Conservation (phyloP, 2,888 invertebrate genomes). For the Criorhina ranunculi region DNA sequence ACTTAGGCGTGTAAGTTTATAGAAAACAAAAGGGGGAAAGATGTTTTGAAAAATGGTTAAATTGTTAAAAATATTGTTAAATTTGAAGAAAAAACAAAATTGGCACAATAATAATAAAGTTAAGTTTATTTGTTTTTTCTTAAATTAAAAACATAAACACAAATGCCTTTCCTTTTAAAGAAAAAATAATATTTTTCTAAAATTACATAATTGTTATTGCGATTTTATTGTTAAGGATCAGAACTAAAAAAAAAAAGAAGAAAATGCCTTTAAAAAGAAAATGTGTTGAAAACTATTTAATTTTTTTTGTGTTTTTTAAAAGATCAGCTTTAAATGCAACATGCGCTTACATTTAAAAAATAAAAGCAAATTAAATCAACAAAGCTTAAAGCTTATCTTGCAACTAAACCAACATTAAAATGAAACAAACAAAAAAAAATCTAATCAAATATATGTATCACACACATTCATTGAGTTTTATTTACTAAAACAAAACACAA, state of each 20-base stretch:
- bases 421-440: not conserved
- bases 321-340: conserved; percentile 45
- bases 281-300: not conserved
- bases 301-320: conserved; percentile 9
- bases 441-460: conserved; percentile 38
- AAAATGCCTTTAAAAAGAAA: conserved; percentile 58
- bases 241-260: not conserved
- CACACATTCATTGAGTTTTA: conserved; percentile 42
- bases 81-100: conserved; percentile 21
- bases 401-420: conserved; percentile 26
- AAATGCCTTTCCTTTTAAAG: conserved; percentile 26
- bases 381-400: conserved; percentile 46
- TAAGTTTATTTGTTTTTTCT: conserved; percentile 30
- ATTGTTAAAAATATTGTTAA: conserved; percentile 33
- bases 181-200: conserved; percentile 8
- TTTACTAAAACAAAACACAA: conserved; percentile 26
- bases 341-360: conserved; percentile 43
- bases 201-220: conserved; percentile 34
- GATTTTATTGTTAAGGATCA: conserved; percentile 23
- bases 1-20: conserved; percentile 2
- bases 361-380: conserved; percentile 1
- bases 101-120: conserved; percentile 49
- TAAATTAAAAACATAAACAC: not conserved
- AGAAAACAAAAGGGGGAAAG: conserved; percentile 1
- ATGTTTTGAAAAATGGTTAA: conserved; percentile 5